A percentile compares a stretch with the other conserved stretches of the same genome.
Conservation (phyloP, 2,888 invertebrate species). For the Crepidodera aurea region DNA sequence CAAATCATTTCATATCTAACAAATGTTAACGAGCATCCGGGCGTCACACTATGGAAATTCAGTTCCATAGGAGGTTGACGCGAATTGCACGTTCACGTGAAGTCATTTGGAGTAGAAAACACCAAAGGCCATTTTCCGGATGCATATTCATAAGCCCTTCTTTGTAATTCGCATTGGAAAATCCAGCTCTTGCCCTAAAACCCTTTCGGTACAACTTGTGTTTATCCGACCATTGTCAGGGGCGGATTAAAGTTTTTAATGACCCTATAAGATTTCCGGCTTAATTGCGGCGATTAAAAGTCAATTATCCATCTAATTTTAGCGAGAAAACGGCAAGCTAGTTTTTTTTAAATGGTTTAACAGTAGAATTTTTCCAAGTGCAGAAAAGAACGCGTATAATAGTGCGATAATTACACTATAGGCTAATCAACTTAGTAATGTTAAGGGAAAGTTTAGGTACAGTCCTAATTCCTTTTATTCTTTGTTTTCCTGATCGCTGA, state of each 20-base stretch:
- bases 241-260: not conserved
- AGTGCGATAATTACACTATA: no score
- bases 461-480: no score
- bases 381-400: no score
- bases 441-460: no score
- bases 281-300: not conserved
- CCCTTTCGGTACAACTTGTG: not conserved
- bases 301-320: no score
- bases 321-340: no score
- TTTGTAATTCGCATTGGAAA: slow-evolving; percentile 8
- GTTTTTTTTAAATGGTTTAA: no score
- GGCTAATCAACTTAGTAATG: no score
- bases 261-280: not conserved
- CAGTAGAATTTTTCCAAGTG: no score
- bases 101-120: not conserved
- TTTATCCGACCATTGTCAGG: not conserved
- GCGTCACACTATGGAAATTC: not conserved
- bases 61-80: not conserved
- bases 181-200: not conserved
- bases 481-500: no score
- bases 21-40: not conserved
- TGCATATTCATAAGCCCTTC: slow-evolving; percentile 20
- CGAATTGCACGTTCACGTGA: not conserved
- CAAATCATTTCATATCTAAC: no score
- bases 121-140: slow-evolving; percentile 14